Evolutionary conservation across 2,113 vertebrate genomes (phyloP), one percentile per base, ranked within the genome.

Genomic region (Micronisus gabar): DNA sequence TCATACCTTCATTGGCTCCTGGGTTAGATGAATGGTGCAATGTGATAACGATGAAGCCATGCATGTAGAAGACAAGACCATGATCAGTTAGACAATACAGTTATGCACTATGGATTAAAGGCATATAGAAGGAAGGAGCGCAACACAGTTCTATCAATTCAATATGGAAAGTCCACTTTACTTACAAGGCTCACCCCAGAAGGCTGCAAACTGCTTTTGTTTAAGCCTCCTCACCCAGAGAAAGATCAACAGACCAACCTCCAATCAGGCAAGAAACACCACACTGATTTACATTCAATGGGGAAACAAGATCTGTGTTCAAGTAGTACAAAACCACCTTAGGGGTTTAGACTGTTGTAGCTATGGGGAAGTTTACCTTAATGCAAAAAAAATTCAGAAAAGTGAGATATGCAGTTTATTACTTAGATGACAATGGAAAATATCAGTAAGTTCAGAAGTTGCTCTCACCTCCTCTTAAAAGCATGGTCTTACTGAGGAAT

Each of bases 1-100:
- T 86, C 97, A 81, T 98, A 99, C 98, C 98, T 98, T 98, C 97
- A 65, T 97, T 97, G 97, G 98, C 97, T 99, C 97, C 97, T 97
- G 97, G 93, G 93, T 97, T 97, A 93, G 97, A 91, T 96, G 97
- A 98, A 95, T 97, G 94, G 93, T 79, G 93, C 76, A 96, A 94
- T 75, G 92, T 86, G 95, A 91, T 73, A 96, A 95, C 55, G 96
- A 90, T 87, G 98, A 98, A 98, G 98, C 97, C 98, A 98, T 98
- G 98, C 98, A 98, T 92, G 95, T 76, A 97, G 97, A 95, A 97
- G 95, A 97, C 92, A 98, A 98, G 97, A 97, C 83, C 91, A 95
- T 17, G 95, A 36, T 95, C 89, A 96, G 72, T 97, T 91, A 96
- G 62, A 97, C 90, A 96, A 82, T 75, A 95, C 66, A 91, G 67